Evolutionary conservation across 2,888 invertebrate genomes (phyloP).

Genomic region (Corythucha ciliata): DNA sequence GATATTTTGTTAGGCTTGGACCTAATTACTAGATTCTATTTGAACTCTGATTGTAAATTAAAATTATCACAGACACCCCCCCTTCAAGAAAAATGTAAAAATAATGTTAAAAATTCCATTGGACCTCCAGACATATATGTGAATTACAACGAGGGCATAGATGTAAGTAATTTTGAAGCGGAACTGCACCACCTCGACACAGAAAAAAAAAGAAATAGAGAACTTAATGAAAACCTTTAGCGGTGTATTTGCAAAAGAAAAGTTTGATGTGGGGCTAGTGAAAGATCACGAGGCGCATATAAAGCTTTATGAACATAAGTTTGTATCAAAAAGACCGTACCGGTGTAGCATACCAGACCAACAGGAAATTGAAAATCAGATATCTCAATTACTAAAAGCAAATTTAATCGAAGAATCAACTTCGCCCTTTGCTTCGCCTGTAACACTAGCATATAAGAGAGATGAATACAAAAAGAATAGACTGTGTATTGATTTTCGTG

Average conservation of each 20-base stretch:
- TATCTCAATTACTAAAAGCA: conserved; percentile 9
- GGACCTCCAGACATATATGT: background rate
- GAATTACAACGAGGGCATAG: conserved; percentile 9
- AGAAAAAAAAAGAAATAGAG: conserved; percentile 3
- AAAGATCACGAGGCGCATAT: background rate
- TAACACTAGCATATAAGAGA: conserved; percentile 8
- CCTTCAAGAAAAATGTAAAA: too few species aligned
- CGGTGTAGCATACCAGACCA: conserved; percentile 21
- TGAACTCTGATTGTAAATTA: background rate
- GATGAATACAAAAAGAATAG: conserved; percentile 5
- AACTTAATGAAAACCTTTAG: background rate
- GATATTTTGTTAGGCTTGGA: background rate
- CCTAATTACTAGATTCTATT: background rate
- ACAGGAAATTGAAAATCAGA: conserved; percentile 25
- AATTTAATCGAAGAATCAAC: conserved; percentile 15
- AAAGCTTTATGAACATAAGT: conserved; percentile 19
- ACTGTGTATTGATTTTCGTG: conserved; percentile 13
- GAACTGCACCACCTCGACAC: conserved; percentile 3
- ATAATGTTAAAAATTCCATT: too few species aligned
- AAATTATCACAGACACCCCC: too few species aligned
- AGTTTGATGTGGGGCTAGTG: conserved; percentile 20
- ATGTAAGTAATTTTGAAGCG: background rate
- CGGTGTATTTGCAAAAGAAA: conserved; percentile 18
- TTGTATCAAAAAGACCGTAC: conserved; percentile 24
- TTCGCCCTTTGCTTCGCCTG: conserved; percentile 17